Base-by-base conservation (phyloP, 2,797 vertebrate genomes). In the Anabas testudineus region DNA sequence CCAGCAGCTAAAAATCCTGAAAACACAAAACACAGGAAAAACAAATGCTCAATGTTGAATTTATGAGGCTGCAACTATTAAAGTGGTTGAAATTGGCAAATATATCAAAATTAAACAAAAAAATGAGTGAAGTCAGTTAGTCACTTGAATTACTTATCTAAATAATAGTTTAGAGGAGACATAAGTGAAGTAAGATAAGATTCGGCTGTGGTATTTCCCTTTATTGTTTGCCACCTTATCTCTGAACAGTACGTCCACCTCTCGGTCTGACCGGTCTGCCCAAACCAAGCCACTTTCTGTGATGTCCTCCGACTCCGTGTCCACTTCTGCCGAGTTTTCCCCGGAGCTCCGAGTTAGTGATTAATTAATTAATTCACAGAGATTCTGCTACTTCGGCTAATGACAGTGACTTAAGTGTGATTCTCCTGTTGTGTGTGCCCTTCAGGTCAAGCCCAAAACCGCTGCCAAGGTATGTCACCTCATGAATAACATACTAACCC, bases 191-290 rank as follows among this genome's bases (percentile, higher is more conserved):
- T 62, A 3, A 18, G 22, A 55, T 6, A 3, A 43, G 15, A 60
- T 6, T 7, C 10, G 14, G 2, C 3, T 56, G 24, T 37, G 1
- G 12, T 15, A 26, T 78, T 48, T 61, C 2, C 18, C 56, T 10
- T 28, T 28, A 36, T 41, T 2, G 0, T 43, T 9, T 64, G 6
- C 54, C 36, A 1, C 60, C 3, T 75, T 43, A 9, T 83, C 46
- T 83, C 53, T 76, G 85, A 60, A 0, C 73, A 98, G 97, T 8
- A 90, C 94, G 46, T 96, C 96, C 65, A 97, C 96, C 3, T 97
- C 96, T 26, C 96, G 95, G 42, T 98, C 97, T 0, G 97, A 98
- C 86, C 95, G 95, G 5, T 97, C 96, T 7, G 90, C 90, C 62
- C 95, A 92, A 60, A 90, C 93, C 67, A 97, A 95, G 76, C 92